These are phyloP conservation scores for Tricholaema leucomelas DNA, from an alignment of 2,113 vertebrate species.

Conservation along the genomic window DNA sequence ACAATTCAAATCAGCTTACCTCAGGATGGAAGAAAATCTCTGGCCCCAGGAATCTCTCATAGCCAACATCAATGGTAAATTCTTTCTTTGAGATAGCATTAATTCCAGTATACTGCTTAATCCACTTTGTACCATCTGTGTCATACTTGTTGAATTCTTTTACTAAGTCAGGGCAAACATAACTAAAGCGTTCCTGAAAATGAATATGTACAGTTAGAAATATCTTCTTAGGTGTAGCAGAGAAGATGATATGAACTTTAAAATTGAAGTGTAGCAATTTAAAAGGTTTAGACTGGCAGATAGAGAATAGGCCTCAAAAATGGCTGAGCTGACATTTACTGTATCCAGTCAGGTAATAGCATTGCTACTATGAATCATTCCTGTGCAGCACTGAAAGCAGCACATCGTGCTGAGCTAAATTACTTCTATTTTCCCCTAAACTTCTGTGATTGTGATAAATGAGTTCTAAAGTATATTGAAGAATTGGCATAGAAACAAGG, in stretches of 20 bases:
- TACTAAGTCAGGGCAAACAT: slow-evolving; percentile 96
- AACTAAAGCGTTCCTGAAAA: slow-evolving; percentile 93
- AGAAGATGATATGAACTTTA: background rate
- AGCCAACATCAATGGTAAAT: slow-evolving; percentile 97
- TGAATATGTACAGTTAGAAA: background rate
- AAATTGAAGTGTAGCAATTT: background rate
- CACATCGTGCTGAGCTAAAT: background rate
- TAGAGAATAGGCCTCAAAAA: background rate
- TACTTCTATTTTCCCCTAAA: background rate
- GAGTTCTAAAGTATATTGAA: background rate
- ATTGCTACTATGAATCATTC: background rate
- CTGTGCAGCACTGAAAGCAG: background rate
- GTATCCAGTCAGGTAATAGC: background rate
- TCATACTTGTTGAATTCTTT: slow-evolving; percentile 99
- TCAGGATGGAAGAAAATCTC: slow-evolving; percentile 99
- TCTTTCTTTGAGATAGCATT: slow-evolving; percentile 98
- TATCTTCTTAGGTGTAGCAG: background rate
- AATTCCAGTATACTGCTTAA: slow-evolving; percentile 97
- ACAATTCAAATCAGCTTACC: slow-evolving; percentile 69
- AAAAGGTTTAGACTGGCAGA: background rate
- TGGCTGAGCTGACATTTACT: background rate
- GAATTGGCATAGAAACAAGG: slow-evolving; percentile 30
- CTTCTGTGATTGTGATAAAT: background rate
- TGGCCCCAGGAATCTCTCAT: slow-evolving; percentile 95
- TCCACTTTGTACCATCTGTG: slow-evolving; percentile 95